Percentiles rank a stretch among this genome's conserved stretches.
phyloP scores from a whole-genome alignment of 2,113 vertebrate species.

The Lucifuga dentata region DNA sequence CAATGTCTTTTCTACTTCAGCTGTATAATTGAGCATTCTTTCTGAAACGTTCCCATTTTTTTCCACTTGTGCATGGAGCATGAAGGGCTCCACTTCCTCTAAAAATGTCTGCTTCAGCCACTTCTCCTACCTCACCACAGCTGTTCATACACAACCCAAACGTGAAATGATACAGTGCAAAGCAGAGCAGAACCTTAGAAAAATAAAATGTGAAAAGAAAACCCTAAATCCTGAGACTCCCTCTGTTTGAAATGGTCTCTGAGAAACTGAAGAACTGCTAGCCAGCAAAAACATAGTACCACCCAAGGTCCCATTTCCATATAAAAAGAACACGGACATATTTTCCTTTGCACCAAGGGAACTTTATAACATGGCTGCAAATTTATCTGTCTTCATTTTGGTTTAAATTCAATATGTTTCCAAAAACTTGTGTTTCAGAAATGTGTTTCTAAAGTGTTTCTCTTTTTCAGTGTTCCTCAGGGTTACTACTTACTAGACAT shows the following conservation, averaged over 20 bases:
- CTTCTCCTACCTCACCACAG: slow-evolving; percentile 60
- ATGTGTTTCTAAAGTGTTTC: too few relatives aligned
- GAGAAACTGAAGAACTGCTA: slow-evolving; percentile 33
- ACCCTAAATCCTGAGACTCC: slow-evolving; percentile 54
- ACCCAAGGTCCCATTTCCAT: slow-evolving; percentile 46
- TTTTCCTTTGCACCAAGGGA: neutral
- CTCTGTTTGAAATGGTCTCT: slow-evolving; percentile 59
- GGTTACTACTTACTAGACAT: too few relatives aligned
- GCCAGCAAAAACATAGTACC: slow-evolving; percentile 71
- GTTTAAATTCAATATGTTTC: neutral
- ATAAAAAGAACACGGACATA: slow-evolving; percentile 14
- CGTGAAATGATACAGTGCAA: slow-evolving; percentile 65
- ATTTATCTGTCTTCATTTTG: neutral
- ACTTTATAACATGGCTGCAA: slow-evolving; percentile 19
- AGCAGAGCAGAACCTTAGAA: slow-evolving; percentile 45
- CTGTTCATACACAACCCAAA: slow-evolving; percentile 77
- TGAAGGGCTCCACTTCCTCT: slow-evolving; percentile 45
- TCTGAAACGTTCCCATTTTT: neutral
- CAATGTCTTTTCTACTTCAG: neutral
- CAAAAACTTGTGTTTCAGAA: too few relatives aligned
- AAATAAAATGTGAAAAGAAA: slow-evolving; percentile 58
- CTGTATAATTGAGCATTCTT: slow-evolving; percentile 1
- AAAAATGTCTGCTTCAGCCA: slow-evolving; percentile 57
- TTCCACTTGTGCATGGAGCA: neutral
- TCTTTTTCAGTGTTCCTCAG: too few relatives aligned